Base-by-base conservation (phyloP, 2,113 vertebrate genomes). In the Melanostigma gelatinosum region DNA sequence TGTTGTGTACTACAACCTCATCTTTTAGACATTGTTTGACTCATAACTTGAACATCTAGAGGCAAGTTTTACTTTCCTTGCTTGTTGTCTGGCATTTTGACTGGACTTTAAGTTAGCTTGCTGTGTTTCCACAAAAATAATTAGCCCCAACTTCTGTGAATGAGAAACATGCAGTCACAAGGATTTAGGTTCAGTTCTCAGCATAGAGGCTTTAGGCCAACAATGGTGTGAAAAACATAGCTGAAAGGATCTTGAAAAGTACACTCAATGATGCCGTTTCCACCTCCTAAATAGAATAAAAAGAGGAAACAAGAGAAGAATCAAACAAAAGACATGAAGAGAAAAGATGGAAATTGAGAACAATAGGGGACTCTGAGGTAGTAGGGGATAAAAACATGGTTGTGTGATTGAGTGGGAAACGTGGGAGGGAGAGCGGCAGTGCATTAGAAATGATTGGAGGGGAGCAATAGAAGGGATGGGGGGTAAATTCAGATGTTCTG, bases 401-500 rank as follows among this genome's bases (percentile, higher is more conserved):
- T 88, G 77, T 75, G 66, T 83, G 83, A 89, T 86, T 80, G 78
- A 89, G 77, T 38, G 38, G 50, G 72, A 80, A 69, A 69, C 27
- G 8, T 48, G 42, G 44, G 60, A 66, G 63, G 36, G 27, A 64
- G 16, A 52, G 54, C 75, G 70, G 68, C 22, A 64, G 81, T 78
- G 76, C 83, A 82, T 87, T 75, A 82, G 79, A 88, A 88, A 85
- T 83, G 83, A 88, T 82, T 85, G 83, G 70, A 84, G 79, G 61
- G 75, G 46, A 62, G 77, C 5, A 57, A 84, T 77, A 87, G 73
- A 79, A 65, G 66, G 65, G 85, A 80, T 80, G 75, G 65, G 65
- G 74, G 82, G 72, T 83, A 77, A 48, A 89, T 86, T 90, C 83
- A 82, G 91, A 91, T 90, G 83, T 88, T 89, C 85, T 83, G 77